Conservation (phyloP, 37 sponge, comb jelly and placozoan genomes). For the Tethya wilhelma region DNA sequence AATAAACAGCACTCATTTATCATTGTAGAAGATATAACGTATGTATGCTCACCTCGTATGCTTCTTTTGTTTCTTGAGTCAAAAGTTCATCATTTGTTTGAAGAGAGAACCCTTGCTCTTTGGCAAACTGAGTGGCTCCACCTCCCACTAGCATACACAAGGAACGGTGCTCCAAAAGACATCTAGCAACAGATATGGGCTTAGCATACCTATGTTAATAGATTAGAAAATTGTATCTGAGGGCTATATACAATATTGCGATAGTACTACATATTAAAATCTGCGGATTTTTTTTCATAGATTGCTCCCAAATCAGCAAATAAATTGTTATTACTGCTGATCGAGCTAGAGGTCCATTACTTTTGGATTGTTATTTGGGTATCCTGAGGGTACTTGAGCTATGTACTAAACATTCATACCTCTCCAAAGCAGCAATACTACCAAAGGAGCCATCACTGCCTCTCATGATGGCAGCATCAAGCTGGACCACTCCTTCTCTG, state of each 20-base stretch:
- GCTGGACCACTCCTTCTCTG: slow-evolving; percentile 66
- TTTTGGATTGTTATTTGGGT: no score
- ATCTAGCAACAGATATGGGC: slow-evolving; percentile 76
- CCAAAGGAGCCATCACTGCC: slow-evolving; percentile 69
- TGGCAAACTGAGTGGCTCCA: slow-evolving; percentile 74
- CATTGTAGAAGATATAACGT: background rate
- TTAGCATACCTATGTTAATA: slow-evolving; percentile 74
- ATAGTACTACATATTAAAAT: no score
- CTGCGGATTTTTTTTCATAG: no score
- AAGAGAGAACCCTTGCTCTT: slow-evolving; percentile 52
- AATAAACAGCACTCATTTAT: no score
- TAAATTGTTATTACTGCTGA: no score
- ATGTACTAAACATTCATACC: no score
- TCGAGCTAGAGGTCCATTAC: no score
- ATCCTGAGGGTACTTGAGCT: no score
- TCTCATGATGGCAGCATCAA: slow-evolving; percentile 85
- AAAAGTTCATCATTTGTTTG: slow-evolving; percentile 62
- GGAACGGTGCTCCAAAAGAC: slow-evolving; percentile 54
- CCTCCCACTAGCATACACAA: slow-evolving; percentile 70
- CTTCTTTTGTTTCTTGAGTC: slow-evolving; percentile 34
- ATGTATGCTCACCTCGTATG: slow-evolving; percentile 19
- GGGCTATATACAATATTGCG: no score
- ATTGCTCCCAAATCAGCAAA: background rate
- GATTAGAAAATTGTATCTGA: no score
- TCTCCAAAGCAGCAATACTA: slow-evolving; percentile 76